phyloP scores from a whole-genome alignment of 2,797 vertebrate genomes.

The Lagodon rhomboides region DNA sequence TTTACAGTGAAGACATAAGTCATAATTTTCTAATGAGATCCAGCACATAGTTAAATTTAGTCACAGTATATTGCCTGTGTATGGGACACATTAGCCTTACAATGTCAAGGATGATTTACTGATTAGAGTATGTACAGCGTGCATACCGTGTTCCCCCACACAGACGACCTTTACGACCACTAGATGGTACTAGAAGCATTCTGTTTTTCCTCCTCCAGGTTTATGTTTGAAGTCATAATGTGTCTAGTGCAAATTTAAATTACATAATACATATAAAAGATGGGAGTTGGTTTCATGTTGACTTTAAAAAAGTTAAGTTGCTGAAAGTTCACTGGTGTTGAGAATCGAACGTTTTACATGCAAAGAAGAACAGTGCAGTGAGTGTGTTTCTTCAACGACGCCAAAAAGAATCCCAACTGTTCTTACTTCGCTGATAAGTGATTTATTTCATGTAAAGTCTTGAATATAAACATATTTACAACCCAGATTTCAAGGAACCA shows the following conservation, averaged over 20 bases:
- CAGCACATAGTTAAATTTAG: slow-evolving; percentile 57
- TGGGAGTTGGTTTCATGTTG: not conserved
- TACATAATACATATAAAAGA: slow-evolving; percentile 47
- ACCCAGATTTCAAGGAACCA: not conserved
- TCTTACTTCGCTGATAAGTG: slow-evolving; percentile 14
- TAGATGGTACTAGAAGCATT: slow-evolving; percentile 91
- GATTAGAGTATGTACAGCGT: not conserved
- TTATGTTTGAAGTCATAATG: slow-evolving; percentile 28
- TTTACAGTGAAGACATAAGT: slow-evolving; percentile 34
- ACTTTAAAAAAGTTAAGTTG: not conserved
- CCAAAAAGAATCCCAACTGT: not conserved
- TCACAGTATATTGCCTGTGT: slow-evolving; percentile 23
- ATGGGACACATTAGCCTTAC: slow-evolving; percentile 29
- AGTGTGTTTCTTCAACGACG: not conserved
- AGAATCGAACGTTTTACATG: not conserved
- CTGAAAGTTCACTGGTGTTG: not conserved
- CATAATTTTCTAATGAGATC: slow-evolving; percentile 48
- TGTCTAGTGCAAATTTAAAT: slow-evolving; percentile 51
- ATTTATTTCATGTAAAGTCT: slow-evolving; percentile 1
- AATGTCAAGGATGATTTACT: slow-evolving; percentile 57
- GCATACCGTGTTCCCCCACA: not conserved
- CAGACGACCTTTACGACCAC: slow-evolving; percentile 75
- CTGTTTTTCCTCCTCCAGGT: slow-evolving; percentile 37
- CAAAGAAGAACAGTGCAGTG: not conserved
- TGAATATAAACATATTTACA: slow-evolving; percentile 17